Base-by-base conservation (phyloP, 1,140 invertebrate species). In the Drosophila rhopaloa region DNA sequence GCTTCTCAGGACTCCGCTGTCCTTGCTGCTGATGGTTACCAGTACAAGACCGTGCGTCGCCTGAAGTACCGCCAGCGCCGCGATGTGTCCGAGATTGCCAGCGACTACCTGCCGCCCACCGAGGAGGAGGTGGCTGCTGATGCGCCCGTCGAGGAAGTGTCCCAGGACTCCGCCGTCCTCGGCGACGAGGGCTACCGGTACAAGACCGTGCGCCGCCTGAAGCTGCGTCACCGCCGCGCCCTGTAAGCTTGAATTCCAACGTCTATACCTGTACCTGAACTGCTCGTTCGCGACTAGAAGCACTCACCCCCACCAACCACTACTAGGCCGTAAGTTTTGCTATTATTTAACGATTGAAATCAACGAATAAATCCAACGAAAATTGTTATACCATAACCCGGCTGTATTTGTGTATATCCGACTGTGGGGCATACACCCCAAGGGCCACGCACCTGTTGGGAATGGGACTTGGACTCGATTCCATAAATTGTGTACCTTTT, bases 401-500 rank as follows among this genome's bases (percentile, higher is more conserved):
- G 2, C 7, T 24, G 54, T 59, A 14, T 62, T 43, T 43, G 38
- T 43, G 60, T 35, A 13, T 62, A 41, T 32, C 9, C 37, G 24
- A n/a, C 11, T 11, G 8, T 50, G 63, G 55, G 51, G 59, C 16
- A 32, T 57, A 43, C 43, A 70, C 62, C 65, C 50, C 19, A 46
- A 24, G 43, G 51, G 44, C 61, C n/a, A 19, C 48, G 48, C 53
- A 80, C 55, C 66, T 74, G 77, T 78, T 71, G 62, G 40, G 41
- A 41, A 41, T 65, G 38, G 63, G 27, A 27, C 48, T 47, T 38
- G 63, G 70, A 70, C 61, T 67, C 80, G 84, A 80, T 89, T 89
- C 79, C 85, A 89, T 89, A 89, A 89, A 89, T 89, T 90, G 77
- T 88, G 73, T 80, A 88, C 84, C 84, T 84, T 89, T 89, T 89